Conservation (phyloP, 2,113 vertebrate genomes). For the Spilogale gracilis region DNA sequence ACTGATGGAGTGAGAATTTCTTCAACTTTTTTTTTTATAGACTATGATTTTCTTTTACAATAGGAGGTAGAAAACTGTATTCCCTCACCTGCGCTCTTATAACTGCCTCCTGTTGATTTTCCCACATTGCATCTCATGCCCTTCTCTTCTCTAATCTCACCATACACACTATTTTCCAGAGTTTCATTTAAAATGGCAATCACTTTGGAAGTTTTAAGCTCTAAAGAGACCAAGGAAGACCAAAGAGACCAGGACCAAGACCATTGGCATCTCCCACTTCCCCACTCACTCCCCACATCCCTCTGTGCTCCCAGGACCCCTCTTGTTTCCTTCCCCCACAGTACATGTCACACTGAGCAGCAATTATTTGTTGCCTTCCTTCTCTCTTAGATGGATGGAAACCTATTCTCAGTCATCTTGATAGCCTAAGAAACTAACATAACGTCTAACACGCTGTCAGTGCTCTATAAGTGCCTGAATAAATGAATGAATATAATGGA, state of each 20-base stretch:
- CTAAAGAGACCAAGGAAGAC: background rate
- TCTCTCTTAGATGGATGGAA: background rate
- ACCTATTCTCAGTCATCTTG: background rate
- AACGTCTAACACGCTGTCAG: background rate
- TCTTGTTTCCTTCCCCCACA: background rate
- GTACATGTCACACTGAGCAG: background rate
- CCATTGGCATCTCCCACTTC: background rate
- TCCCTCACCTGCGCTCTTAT: background rate
- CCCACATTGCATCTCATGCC: background rate
- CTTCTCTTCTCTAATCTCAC: background rate
- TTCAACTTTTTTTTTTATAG: background rate
- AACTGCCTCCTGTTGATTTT: background rate
- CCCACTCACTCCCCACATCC: background rate
- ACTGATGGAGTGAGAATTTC: background rate
- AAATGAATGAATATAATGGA: background rate
- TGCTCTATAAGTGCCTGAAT: background rate
- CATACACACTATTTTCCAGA: background rate
- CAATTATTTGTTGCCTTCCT: background rate
- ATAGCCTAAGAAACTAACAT: conserved; percentile 6
- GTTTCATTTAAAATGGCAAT: conserved; percentile 12
- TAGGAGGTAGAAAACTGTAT: background rate
- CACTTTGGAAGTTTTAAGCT: background rate
- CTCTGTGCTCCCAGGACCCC: background rate
- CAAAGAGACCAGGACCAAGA: background rate
- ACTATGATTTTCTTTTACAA: background rate